Evolutionary conservation across 2,797 vertebrate species (phyloP).

Genomic region (Sandelia bainsii): DNA sequence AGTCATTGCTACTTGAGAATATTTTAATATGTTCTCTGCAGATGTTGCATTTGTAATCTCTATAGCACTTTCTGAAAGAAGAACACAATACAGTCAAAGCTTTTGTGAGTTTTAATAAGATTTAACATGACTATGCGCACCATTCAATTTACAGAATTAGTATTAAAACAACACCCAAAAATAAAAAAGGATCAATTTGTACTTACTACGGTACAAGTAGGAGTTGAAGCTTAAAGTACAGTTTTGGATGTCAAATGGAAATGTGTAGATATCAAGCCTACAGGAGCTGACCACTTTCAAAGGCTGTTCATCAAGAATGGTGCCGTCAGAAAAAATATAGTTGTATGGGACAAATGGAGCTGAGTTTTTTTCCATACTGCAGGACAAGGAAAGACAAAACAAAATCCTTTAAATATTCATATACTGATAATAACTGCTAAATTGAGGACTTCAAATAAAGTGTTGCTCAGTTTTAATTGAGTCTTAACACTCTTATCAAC

Average conservation of each 20-base stretch:
- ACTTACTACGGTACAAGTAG: slow-evolving; percentile 56
- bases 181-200: background rate
- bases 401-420: background rate
- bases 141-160: background rate
- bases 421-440: background rate
- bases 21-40: slow-evolving; percentile 31
- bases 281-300: slow-evolving; percentile 79
- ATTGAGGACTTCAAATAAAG: too few relatives aligned
- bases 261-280: slow-evolving; percentile 76
- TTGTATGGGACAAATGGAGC: slow-evolving; percentile 72
- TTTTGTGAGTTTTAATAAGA: background rate
- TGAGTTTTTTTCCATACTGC: slow-evolving; percentile 78
- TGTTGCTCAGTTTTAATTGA: too few relatives aligned
- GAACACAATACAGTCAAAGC: background rate
- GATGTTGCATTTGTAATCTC: background rate
- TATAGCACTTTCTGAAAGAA: slow-evolving; percentile 62
- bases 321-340: slow-evolving; percentile 68
- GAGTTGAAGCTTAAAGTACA: slow-evolving; percentile 75
- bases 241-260: slow-evolving; percentile 84
- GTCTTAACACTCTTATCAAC: too few relatives aligned
- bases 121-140: too few relatives aligned
- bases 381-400: background rate
- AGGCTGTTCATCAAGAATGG: slow-evolving; percentile 66
- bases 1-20: slow-evolving; percentile 57
- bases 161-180: background rate